Percentiles rank a stretch among this genome's conserved stretches.
Evolutionary conservation across 2,888 invertebrate genomes (phyloP).

Genomic region (Hylaea fasciaria): DNA sequence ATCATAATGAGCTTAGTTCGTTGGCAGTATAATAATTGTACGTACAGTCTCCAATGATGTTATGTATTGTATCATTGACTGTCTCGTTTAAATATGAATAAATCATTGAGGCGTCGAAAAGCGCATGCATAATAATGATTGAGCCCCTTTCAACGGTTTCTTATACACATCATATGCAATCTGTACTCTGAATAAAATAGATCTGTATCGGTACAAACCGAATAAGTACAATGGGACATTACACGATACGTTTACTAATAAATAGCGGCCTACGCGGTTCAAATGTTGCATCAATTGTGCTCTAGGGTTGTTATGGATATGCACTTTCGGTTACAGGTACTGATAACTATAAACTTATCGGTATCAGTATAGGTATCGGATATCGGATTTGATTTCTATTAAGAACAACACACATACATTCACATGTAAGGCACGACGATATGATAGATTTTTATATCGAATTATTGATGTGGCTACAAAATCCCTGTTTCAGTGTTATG

Average conservation of each 20-base stretch:
- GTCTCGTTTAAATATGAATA: not conserved
- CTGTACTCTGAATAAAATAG: constrained; percentile 60
- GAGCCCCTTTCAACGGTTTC: constrained; percentile 21
- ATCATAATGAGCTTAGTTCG: not conserved
- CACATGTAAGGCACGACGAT: too few species aligned
- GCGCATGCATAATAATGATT: constrained; percentile 21
- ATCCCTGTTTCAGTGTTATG: too few species aligned
- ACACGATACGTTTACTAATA: constrained; percentile 58
- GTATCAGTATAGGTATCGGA: too few species aligned
- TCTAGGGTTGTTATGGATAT: constrained; percentile 37
- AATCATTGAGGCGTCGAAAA: constrained; percentile 4
- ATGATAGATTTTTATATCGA: too few species aligned
- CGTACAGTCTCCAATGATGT: too few species aligned
- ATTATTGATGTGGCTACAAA: too few species aligned
- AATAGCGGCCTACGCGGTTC: constrained; percentile 61
- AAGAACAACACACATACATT: too few species aligned
- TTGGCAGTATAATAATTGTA: too few species aligned
- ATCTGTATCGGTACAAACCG: constrained; percentile 52
- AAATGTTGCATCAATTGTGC: constrained; percentile 45
- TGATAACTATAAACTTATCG: not conserved
- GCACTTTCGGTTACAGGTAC: constrained; percentile 32
- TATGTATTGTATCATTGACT: too few species aligned
- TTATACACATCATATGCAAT: constrained; percentile 50
- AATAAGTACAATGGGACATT: constrained; percentile 70
- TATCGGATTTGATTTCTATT: too few species aligned